Evolutionary conservation across 2,888 invertebrate genomes (phyloP), one percentile per base, ranked within the genome.

Genomic region (Dendrolimus houi): DNA sequence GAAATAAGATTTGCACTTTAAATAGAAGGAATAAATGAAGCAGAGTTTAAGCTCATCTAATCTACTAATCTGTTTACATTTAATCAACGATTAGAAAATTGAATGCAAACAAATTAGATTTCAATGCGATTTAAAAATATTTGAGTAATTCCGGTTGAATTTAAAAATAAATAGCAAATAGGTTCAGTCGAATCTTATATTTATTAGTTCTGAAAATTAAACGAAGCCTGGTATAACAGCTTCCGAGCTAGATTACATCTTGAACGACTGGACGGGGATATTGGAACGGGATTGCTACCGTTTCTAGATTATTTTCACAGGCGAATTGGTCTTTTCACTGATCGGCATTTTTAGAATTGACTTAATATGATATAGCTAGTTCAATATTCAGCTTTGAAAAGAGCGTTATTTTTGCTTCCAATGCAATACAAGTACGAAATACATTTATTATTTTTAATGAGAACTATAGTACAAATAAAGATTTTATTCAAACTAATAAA

Each of bases 201-300:
- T 71, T 72, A 73, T 72, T 71, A 71, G 68, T 66, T 71, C 67
- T 68, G 69, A 77, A 78, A 75, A 74, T 76, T 73, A 72, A 72
- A 60, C 61, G 66, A 70, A 70, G 68, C 66, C 64, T 62, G 60
- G 63, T 62, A 57, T 60, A 69, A 66, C 63, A 63, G 65, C 67
- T 69, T 64, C 61, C 61, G 57, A 68, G 64, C 62, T 58, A 71
- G 74, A 78, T 77, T 75, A 72, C 61, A 75, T 76, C 67, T 68
- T 47, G 58, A 65, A 64, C 62, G 62, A 61, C 42, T 56, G 57
- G 60, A 62, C 55, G 57, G 60, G 65, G 60, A 69, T 72, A 74
- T 74, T 72, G 64, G 62, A 67, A 64, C 64, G 53, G 53, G 58
- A 63, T 71, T 63, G 57, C 58, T 63, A 61, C 54, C 55, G 55